These are phyloP conservation scores for Gymnosoma rotundatum DNA, from an alignment of 2,888 invertebrate species.

Conservation along the genomic window DNA sequence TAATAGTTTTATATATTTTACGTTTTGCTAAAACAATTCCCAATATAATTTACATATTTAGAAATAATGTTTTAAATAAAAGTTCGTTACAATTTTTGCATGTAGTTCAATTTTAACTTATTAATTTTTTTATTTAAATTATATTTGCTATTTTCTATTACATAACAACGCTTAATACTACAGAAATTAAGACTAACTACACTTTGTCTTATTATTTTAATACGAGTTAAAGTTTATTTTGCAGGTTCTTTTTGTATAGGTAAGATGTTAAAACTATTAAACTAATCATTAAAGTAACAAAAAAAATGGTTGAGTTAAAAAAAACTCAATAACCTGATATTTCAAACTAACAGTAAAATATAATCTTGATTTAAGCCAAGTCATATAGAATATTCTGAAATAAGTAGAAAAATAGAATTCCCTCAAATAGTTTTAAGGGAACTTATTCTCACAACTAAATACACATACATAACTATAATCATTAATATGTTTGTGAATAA, in stretches of 20 bases:
- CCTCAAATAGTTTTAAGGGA: too few species aligned
- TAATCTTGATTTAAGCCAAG: too few species aligned
- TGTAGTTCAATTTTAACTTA: slow-evolving; percentile 40
- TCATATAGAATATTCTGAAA: too few species aligned
- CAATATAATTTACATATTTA: neutral
- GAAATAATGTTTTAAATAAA: slow-evolving; percentile 11
- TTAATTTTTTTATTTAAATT: slow-evolving; percentile 8
- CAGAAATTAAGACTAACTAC: neutral
- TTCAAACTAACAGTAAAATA: too few species aligned
- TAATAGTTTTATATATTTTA: neutral
- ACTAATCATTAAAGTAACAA: too few species aligned
- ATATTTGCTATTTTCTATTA: neutral
- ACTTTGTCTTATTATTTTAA: neutral
- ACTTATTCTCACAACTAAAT: too few species aligned
- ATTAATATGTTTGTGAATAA: too few species aligned
- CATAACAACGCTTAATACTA: slow-evolving; percentile 17
- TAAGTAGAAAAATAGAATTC: too few species aligned
- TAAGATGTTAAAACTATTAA: too few species aligned
- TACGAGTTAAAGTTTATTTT: slow-evolving; percentile 38
- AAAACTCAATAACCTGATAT: too few species aligned
- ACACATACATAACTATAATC: too few species aligned
- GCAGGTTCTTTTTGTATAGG: slow-evolving; percentile 6
- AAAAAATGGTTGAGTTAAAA: too few species aligned
- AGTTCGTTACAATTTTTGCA: slow-evolving; percentile 53
- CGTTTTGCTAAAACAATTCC: slow-evolving; percentile 12